phyloP scores from a whole-genome alignment of 2,113 vertebrate species.

The Gobiocypris rarus region DNA sequence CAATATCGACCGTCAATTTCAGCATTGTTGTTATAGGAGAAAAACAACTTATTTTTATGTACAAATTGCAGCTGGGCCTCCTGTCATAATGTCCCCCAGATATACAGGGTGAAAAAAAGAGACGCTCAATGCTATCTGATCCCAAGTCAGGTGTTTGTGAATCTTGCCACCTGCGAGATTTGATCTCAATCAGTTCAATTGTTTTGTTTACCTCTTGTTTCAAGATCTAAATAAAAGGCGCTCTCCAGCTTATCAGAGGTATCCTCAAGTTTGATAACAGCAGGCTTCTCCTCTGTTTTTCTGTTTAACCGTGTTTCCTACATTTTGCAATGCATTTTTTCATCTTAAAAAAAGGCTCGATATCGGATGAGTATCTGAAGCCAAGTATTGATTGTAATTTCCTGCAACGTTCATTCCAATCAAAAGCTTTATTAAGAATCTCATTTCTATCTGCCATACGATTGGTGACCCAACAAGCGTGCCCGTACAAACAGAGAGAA shows the following conservation, averaged over 20 bases:
- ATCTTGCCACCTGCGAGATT: slow-evolving; percentile 3
- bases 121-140: not conserved
- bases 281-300: not conserved
- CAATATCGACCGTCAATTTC: slow-evolving; percentile 42
- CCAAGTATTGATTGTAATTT: slow-evolving; percentile 76
- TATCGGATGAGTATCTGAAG: slow-evolving; percentile 71
- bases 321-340: slow-evolving; percentile 48
- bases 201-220: slow-evolving; percentile 29
- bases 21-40: slow-evolving; percentile 30
- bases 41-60: slow-evolving; percentile 35
- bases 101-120: not conserved
- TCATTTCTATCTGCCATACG: slow-evolving; percentile 69
- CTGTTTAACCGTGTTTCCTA: slow-evolving; percentile 43
- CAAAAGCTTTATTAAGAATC: slow-evolving; percentile 70
- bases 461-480: slow-evolving; percentile 55
- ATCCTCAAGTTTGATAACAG: not conserved
- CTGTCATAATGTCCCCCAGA: not conserved
- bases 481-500: slow-evolving; percentile 48
- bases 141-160: not conserved
- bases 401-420: slow-evolving; percentile 68
- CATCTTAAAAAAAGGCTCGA: slow-evolving; percentile 57
- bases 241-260: not conserved
- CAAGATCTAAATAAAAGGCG: slow-evolving; percentile 35
- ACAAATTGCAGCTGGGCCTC: not conserved
- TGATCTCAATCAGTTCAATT: slow-evolving; percentile 22